Base-by-base conservation (phyloP, 2,797 vertebrate genomes). In the Pipistrellus kuhlii region DNA sequence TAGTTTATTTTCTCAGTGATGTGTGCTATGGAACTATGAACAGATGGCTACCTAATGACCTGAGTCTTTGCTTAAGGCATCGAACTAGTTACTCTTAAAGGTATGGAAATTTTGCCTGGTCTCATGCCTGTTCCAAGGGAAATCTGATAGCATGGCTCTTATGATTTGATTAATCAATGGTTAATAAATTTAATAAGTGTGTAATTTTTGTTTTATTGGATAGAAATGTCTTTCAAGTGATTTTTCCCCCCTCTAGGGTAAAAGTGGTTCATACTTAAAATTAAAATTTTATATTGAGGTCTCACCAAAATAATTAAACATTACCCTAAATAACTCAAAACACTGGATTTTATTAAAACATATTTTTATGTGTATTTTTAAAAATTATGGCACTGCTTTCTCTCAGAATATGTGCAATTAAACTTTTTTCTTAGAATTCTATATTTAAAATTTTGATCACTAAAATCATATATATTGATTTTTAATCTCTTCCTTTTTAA, bases 141-240 rank as follows among this genome's bases (percentile, higher is more conserved):
- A 90, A 88, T 59, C 32, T 75, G 75, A 94, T 66, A 75, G 51
- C 35, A 21, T 68, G 48, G 38, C 35, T 72, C 62, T 94, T 53
- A n/a, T 88, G 51, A 86, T 88, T 59, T 59, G 48, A 84, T 94
- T 93, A 94, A 91, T 93, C 90, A 85, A 57, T 96, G 64, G 46
- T 84, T 94, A 95, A 78, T 94, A 68, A 14, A 87, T 85, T 95
- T 97, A 90, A 55, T 71, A 92, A 68, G 68, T 64, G 12, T 59
- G 64, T 89, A 76, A 81, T 81, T 96, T 96, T 93, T 93, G 71
- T 94, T 96, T 96, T 95, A 94, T 90, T 93, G 64, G 32, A 55
- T 72, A 77, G 78, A 94, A 92, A 87, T 90, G 20, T 86, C 91
- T 96, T 94, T 90, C 32, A 95, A 96, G 88, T 95, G 27, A 86